phyloP scores from a whole-genome alignment of 2,888 invertebrate species.

The Phortica okadai region DNA sequence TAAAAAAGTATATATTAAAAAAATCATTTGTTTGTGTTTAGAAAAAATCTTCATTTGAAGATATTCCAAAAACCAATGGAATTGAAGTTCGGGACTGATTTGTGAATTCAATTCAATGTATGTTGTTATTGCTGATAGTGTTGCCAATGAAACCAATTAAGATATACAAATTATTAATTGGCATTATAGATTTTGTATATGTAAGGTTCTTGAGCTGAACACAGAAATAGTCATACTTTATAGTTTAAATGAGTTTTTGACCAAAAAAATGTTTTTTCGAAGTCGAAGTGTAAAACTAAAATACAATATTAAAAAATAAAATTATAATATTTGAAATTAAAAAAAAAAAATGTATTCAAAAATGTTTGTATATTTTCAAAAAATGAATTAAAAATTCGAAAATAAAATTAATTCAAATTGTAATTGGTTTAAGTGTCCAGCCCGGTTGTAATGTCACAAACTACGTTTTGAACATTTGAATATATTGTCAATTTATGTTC shows the following conservation, averaged over 20 bases:
- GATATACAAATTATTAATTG: neutral
- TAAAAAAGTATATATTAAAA: conserved; percentile 30
- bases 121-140: conserved; percentile 26
- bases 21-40: neutral
- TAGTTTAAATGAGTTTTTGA: neutral
- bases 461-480: conserved; percentile 2
- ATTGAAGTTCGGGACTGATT: too few relatives aligned
- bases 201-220: too few relatives aligned
- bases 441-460: conserved; percentile 40
- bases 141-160: conserved; percentile 55
- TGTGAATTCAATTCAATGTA: too few relatives aligned
- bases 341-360: too few relatives aligned
- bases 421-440: conserved; percentile 42
- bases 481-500: conserved; percentile 15
- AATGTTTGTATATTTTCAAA: too few relatives aligned
- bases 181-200: conserved; percentile 28
- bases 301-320: too few relatives aligned
- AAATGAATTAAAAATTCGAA: too few relatives aligned
- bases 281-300: too few relatives aligned
- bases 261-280: too few relatives aligned
- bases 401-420: too few relatives aligned
- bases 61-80: too few relatives aligned
- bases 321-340: too few relatives aligned
- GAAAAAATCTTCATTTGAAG: neutral
- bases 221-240: conserved; percentile 24